Base-by-base conservation (phyloP, 2,113 vertebrate species). In the Anhinga rufa region DNA sequence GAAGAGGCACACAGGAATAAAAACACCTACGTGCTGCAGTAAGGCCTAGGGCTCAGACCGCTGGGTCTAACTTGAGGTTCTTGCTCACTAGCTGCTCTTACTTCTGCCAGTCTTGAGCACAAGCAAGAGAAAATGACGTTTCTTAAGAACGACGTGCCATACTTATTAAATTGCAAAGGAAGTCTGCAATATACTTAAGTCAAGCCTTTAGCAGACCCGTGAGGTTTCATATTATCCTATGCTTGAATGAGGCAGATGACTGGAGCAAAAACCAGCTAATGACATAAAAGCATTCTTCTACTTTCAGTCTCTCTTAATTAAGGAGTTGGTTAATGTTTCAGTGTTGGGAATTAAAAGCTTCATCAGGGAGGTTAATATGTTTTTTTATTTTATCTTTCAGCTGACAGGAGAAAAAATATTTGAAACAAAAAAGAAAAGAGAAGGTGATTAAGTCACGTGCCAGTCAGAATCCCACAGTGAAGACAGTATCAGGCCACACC, bases 151-250 rank as follows among this genome's bases (percentile, higher is more conserved):
- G 88, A 92, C 7, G 4, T 77, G 61, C 66, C 7, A 4, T 80
- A 92, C 91, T 86, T 95, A 88, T 70, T 92, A 94, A 95, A 95
- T 77, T 85, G 93, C 94, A 31, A 49, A 76, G 74, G 88, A 84
- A 94, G 78, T 61, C 94, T 74, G 20, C 92, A 80, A 22, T 88
- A 94, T 58, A 93, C 96, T 95, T 90, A 91, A 96, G 94, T 96
- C 94, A 76, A 90, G 93, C 92, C 95, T 96, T 97, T 77, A 96
- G 94, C 95, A 95, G 95, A 92, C 92, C 94, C 85, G 38, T 95
- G 95, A 97, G 96, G 96, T 96, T 97, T 97, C 95, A n/a, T 92
- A 96, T 97, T 97, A 96, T 97, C 95, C 95, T 92, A 93, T 97
- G 97, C 94, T 95, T 96, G 95, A 96, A 92, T 95, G 96, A 97